phyloP scores from a whole-genome alignment of 2,113 vertebrate genomes.

The Zosterops japonicus region DNA sequence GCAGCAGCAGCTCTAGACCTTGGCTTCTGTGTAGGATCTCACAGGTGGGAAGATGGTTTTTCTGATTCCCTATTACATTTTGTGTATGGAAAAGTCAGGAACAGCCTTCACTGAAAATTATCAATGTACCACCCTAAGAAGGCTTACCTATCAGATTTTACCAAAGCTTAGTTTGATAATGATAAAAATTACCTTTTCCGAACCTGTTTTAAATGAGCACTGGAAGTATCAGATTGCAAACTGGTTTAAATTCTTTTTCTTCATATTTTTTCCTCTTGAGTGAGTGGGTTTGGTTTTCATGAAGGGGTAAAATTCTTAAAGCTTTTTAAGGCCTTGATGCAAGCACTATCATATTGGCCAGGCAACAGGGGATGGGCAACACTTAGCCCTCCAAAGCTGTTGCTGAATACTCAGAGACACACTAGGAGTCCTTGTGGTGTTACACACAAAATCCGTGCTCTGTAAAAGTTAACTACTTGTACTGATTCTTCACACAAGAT shows the following conservation, averaged over 20 bases:
- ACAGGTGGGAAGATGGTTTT: not conserved
- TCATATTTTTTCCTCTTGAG: fast-evolving
- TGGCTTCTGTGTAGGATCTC: not conserved
- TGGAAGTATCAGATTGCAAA: not conserved
- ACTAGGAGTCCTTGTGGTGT: not conserved
- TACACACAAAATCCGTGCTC: not conserved
- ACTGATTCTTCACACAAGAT: not conserved
- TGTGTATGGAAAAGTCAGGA: not conserved
- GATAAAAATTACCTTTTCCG: not conserved
- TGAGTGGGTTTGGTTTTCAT: not conserved
- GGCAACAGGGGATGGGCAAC: not conserved
- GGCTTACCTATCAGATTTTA: not conserved
- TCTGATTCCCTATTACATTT: not conserved
- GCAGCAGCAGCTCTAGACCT: not conserved
- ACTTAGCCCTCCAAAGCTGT: not conserved
- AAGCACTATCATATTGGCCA: not conserved
- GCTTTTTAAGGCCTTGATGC: not conserved
- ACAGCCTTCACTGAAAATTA: not conserved
- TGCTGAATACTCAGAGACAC: not conserved
- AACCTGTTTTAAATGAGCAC: not conserved
- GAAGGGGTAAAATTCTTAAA: not conserved
- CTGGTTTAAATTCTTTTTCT: not conserved
- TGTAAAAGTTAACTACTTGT: not conserved
- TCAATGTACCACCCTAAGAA: not conserved
- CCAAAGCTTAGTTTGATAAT: not conserved